Conservation (phyloP, 2,113 vertebrate species). For the Mormoops blainvillei region DNA sequence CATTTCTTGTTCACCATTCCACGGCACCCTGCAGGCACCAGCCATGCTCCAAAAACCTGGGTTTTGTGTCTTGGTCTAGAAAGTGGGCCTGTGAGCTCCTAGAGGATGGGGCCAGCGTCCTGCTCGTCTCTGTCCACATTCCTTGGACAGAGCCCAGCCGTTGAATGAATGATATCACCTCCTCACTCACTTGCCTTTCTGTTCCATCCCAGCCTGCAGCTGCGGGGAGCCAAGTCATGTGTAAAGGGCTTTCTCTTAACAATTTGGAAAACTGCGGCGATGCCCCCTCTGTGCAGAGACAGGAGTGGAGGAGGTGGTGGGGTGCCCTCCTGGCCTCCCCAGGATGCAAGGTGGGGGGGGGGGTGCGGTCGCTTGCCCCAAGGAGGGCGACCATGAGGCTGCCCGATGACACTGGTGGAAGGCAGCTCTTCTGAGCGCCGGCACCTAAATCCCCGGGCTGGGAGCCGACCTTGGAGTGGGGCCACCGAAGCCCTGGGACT, state of each 20-base stretch:
- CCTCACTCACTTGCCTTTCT: neutral
- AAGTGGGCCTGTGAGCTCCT: neutral
- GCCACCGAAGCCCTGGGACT: neutral
- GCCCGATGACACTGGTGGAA: neutral
- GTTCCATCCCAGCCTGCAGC: neutral
- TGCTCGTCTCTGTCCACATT: neutral
- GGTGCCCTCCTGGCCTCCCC: neutral
- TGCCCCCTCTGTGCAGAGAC: neutral
- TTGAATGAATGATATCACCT: no score
- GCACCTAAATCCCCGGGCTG: neutral
- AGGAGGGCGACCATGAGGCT: accelerated
- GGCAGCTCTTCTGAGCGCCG: neutral
- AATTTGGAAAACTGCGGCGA: neutral
- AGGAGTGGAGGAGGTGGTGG: neutral
- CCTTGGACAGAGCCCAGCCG: neutral
- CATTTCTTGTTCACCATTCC: neutral
- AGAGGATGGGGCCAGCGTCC: neutral
- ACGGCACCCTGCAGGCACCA: neutral
- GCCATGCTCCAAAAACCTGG: accelerated
- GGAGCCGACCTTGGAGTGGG: neutral
- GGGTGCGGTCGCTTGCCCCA: accelerated
- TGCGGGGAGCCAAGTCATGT: accelerated
- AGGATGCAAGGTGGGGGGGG: accelerated
- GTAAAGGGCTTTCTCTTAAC: neutral
- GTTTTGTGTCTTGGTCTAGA: neutral